These are phyloP conservation scores for Pogonomyrmex californicus DNA, from an alignment of 1,140 invertebrate genomes.

Conservation along the genomic window DNA sequence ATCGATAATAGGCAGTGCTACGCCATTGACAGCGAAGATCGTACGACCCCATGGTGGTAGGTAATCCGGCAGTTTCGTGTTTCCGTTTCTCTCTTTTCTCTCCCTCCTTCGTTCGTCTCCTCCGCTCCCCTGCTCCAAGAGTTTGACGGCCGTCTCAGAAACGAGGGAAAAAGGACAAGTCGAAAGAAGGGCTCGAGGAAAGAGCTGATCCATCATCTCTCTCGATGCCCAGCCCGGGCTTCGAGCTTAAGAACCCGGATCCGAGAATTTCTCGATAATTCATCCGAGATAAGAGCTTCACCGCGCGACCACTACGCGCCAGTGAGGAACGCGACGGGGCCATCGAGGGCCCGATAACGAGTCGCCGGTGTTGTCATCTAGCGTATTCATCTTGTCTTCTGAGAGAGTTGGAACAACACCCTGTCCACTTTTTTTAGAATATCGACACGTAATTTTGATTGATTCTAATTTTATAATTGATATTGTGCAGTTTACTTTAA, in stretches of 20 bases:
- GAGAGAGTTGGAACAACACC: not conserved
- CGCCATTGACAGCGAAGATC: constrained; percentile 58
- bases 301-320: not conserved
- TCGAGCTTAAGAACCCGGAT: constrained; percentile 63
- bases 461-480: too few species aligned
- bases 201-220: constrained; percentile 69
- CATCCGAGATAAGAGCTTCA: constrained; percentile 60
- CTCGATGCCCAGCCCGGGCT: constrained; percentile 34
- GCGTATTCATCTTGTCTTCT: not conserved
- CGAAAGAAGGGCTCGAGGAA: constrained; percentile 58
- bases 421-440: not conserved
- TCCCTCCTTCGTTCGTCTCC: not conserved
- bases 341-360: constrained; percentile 44
- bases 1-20: constrained; percentile 53
- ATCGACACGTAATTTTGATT: not conserved
- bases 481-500: not conserved
- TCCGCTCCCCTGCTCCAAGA: not conserved
- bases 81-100: constrained; percentile 64
- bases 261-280: constrained; percentile 67
- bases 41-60: constrained; percentile 41
- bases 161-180: constrained; percentile 65
- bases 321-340: not conserved
- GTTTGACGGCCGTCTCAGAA: constrained; percentile 66
- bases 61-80: constrained; percentile 60
- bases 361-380: constrained; percentile 28